phyloP scores from a whole-genome alignment of 2,888 invertebrate species.

The Athrips mouffetella region DNA sequence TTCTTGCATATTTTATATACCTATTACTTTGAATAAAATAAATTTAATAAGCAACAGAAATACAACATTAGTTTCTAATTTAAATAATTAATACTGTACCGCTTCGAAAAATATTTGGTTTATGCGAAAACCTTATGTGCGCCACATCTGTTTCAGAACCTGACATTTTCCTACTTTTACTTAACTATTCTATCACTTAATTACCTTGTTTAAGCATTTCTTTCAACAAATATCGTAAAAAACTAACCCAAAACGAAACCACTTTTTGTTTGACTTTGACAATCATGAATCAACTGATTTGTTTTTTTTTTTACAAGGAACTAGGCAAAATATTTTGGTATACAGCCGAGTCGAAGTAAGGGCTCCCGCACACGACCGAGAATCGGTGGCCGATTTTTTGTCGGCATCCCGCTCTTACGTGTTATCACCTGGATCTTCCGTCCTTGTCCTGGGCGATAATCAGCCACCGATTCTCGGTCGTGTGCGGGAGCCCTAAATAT shows the following conservation, averaged over 20 bases:
- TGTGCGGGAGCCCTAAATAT: too few species aligned
- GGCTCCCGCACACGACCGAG: too few species aligned
- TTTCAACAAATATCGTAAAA: slow-evolving; percentile 10
- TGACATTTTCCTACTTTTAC: slow-evolving; percentile 32
- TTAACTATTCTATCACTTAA: slow-evolving; percentile 16
- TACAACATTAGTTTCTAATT: too few species aligned
- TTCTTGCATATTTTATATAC: too few species aligned
- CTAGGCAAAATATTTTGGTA: neutral
- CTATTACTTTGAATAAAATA: too few species aligned
- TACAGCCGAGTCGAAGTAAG: neutral
- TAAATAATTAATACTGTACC: too few species aligned
- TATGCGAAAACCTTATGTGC: slow-evolving; percentile 53
- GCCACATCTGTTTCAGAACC: slow-evolving; percentile 49
- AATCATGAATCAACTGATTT: neutral
- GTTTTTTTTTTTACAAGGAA: neutral
- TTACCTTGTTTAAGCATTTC: slow-evolving; percentile 59
- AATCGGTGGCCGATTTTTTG: too few species aligned
- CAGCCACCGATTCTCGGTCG: too few species aligned
- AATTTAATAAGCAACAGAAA: too few species aligned
- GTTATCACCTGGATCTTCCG: too few species aligned
- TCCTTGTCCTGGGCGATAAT: too few species aligned
- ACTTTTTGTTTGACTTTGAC: neutral
- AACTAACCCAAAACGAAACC: neutral
- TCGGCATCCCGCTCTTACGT: too few species aligned
- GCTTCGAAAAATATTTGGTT: slow-evolving; percentile 37